Evolutionary conservation across 2,113 vertebrate genomes (phyloP).

Genomic region (Grantiella picta): DNA sequence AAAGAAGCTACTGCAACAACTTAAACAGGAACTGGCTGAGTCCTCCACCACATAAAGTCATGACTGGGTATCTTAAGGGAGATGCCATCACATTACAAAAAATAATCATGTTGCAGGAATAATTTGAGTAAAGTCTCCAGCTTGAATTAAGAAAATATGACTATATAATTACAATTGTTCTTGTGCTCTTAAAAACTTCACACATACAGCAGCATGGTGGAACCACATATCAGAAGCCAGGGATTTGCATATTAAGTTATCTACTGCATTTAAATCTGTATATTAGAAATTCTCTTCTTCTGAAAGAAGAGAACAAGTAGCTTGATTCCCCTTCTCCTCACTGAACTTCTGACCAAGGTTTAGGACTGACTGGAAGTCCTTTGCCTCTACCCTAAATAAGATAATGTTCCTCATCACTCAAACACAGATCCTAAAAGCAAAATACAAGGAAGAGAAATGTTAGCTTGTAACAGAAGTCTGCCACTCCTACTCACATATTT

Average conservation of each 20-base stretch:
- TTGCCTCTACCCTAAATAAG: not conserved
- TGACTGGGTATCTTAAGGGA: not conserved
- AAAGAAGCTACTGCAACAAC: not conserved
- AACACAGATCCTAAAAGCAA: not conserved
- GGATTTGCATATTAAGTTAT: not conserved
- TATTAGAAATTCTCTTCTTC: not conserved
- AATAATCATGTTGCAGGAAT: not conserved
- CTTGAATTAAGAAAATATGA: not conserved
- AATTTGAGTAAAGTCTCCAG: not conserved
- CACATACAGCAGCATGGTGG: not conserved
- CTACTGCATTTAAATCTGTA: not conserved
- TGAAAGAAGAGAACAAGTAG: not conserved
- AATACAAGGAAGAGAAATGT: conserved; percentile 5
- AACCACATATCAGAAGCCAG: not conserved
- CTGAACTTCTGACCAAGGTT: not conserved
- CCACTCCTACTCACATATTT: conserved; percentile 51
- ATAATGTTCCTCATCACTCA: not conserved
- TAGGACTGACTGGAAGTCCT: not conserved
- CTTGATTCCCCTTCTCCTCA: not conserved
- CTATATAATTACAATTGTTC: not conserved
- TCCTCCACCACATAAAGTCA: not conserved
- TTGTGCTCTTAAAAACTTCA: not conserved
- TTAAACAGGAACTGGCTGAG: not conserved
- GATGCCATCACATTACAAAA: not conserved
- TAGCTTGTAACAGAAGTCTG: conserved; percentile 30